Conservation (phyloP, 2,113 vertebrate species). For the Zosterops pallidus region DNA sequence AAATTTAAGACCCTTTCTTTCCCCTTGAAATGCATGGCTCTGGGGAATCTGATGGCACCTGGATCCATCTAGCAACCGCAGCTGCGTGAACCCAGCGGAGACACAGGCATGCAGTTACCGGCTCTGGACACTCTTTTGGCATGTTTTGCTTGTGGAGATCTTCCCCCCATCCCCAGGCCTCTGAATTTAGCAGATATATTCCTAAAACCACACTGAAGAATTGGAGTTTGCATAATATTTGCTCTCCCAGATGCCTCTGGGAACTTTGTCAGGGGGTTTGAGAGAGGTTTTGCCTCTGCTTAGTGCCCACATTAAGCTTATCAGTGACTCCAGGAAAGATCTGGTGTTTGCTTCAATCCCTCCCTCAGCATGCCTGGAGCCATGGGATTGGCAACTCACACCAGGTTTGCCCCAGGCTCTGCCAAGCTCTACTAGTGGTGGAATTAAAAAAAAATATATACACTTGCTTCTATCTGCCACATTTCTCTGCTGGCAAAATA, state of each 20-base stretch:
- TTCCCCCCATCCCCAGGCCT: neutral
- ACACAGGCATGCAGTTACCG: too few relatives aligned
- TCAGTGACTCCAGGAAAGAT: neutral
- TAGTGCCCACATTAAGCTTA: neutral
- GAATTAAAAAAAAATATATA: neutral
- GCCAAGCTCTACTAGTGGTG: neutral
- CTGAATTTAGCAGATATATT: neutral
- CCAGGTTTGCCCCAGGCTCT: neutral
- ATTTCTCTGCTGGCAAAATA: neutral
- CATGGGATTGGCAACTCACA: neutral
- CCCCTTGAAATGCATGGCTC: neutral
- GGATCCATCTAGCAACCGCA: neutral
- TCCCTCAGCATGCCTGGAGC: neutral
- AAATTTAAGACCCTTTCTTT: neutral
- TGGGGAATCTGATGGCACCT: neutral
- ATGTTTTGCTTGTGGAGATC: neutral
- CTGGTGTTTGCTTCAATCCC: neutral
- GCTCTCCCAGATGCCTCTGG: neutral
- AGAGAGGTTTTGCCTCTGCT: neutral
- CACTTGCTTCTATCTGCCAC: neutral
- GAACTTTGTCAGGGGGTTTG: neutral
- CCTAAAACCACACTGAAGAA: neutral
- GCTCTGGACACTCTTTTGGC: neutral
- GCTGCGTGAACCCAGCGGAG: rapidly evolving
- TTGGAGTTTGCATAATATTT: neutral